These are phyloP conservation scores for Torymus auratus DNA, from an alignment of 2,888 invertebrate genomes.

Conservation along the genomic window DNA sequence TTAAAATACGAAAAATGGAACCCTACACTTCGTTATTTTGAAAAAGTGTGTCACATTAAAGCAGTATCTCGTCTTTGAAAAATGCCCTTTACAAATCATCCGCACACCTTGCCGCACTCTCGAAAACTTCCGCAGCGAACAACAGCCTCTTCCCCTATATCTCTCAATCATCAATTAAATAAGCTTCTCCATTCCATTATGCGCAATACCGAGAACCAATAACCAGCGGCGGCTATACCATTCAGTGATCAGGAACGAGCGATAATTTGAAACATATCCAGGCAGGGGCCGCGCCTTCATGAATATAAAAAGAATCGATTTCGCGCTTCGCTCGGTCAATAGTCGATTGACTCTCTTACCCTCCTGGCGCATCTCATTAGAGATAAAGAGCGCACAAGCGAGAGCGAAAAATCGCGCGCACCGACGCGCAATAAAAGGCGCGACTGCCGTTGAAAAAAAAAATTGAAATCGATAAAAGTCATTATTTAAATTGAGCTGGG, in stretches of 20 bases:
- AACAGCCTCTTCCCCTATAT: too few species aligned
- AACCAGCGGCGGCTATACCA: not conserved
- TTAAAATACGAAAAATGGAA: too few species aligned
- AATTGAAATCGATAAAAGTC: conserved; percentile 41
- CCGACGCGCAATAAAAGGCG: not conserved
- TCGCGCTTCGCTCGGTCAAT: conserved; percentile 9
- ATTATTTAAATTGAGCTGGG: conserved; percentile 44
- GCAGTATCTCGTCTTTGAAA: too few species aligned
- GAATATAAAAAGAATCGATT: conserved; percentile 15
- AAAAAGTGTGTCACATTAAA: too few species aligned
- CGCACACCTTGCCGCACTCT: too few species aligned
- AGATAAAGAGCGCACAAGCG: not conserved
- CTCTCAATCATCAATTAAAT: conserved; percentile 23
- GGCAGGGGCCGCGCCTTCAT: not conserved
- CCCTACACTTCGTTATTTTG: too few species aligned
- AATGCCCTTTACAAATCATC: too few species aligned
- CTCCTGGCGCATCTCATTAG: not conserved
- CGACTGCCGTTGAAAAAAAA: not conserved
- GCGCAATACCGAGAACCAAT: conserved; percentile 5
- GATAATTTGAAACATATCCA: conserved; percentile 8
- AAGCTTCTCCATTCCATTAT: not conserved
- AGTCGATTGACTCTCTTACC: conserved; percentile 12
- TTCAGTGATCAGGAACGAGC: too few species aligned
- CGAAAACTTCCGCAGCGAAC: too few species aligned
- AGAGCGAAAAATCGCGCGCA: not conserved